These are phyloP conservation scores for Anodontia alba DNA, from an alignment of 2,888 invertebrate species.

Conservation along the genomic window DNA sequence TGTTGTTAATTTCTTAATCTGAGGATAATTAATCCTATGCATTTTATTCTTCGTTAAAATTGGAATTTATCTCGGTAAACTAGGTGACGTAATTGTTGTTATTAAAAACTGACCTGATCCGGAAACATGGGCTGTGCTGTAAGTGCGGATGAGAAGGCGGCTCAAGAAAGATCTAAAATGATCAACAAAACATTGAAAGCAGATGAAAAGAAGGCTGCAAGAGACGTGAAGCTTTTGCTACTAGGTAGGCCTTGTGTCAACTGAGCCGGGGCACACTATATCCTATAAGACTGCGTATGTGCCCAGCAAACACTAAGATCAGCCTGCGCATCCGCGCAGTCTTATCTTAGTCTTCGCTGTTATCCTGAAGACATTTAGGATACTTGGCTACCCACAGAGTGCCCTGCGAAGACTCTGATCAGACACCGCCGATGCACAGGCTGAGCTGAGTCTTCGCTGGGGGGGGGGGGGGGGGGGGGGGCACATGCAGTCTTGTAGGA, in stretches of 20 bases:
- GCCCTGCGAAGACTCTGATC: too few species aligned
- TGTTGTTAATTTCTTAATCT: background rate
- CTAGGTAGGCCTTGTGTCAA: constrained; percentile 90
- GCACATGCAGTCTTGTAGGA: too few species aligned
- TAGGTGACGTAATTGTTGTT: background rate
- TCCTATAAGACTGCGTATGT: too few species aligned
- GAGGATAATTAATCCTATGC: background rate
- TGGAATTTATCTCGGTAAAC: background rate
- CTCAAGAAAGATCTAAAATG: constrained; percentile 90
- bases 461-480: too few species aligned
- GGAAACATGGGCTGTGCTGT: constrained; percentile 83
- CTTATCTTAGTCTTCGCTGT: too few species aligned
- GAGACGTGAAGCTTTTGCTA: constrained; percentile 95
- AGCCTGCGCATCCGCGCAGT: too few species aligned
- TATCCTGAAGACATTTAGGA: too few species aligned
- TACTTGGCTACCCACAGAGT: too few species aligned
- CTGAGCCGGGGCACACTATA: too few species aligned
- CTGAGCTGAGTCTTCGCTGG: too few species aligned
- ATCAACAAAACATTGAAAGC: constrained; percentile 94
- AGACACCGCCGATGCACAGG: too few species aligned
- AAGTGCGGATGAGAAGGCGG: constrained; percentile 83
- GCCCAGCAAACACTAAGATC: too few species aligned
- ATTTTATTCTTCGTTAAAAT: background rate
- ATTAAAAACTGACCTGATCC: constrained; percentile 1
- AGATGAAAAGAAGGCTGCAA: constrained; percentile 93